Conservation (phyloP, 2,797 vertebrate species). For the Gouania willdenowi region DNA sequence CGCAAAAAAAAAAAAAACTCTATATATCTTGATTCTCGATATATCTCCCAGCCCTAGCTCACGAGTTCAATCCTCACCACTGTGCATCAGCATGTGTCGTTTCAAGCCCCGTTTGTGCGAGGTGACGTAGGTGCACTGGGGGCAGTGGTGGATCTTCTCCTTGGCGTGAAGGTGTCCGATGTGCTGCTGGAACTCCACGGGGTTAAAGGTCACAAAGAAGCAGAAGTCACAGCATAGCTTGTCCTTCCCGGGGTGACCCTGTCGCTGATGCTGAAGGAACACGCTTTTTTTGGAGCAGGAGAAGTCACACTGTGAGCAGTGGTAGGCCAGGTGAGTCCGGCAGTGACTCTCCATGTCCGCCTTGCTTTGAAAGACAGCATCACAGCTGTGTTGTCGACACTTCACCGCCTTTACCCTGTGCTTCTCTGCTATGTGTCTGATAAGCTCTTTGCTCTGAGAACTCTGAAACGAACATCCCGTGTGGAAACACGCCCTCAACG, state of each 20-base stretch:
- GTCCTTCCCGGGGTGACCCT: conserved; percentile 84
- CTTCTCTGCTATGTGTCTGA: conserved; percentile 76
- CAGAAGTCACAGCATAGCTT: conserved; percentile 87
- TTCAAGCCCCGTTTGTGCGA: conserved; percentile 92
- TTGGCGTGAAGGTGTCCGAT: conserved; percentile 89
- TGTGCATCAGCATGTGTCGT: conserved; percentile 90
- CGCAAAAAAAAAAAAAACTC: no score
- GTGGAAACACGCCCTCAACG: conserved; percentile 79
- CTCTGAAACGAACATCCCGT: conserved; percentile 76
- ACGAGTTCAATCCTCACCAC: no score
- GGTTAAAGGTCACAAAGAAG: conserved; percentile 87
- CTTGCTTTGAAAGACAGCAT: conserved; percentile 74
- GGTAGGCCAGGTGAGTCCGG: conserved; percentile 90
- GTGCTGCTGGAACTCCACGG: conserved; percentile 88
- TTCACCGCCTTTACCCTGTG: conserved; percentile 79
- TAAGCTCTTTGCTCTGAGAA: conserved; percentile 78
- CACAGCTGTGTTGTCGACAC: conserved; percentile 89
- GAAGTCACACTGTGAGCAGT: conserved; percentile 91
- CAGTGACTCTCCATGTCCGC: conserved; percentile 88
- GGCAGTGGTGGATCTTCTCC: conserved; percentile 91
- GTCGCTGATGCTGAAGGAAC: conserved; percentile 87
- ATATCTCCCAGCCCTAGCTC: no score
- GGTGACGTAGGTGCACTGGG: conserved; percentile 87
- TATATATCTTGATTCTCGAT: no score
- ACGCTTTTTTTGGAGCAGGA: conserved; percentile 90